Evolutionary conservation across 2,888 invertebrate species (phyloP), one percentile per base, ranked within the genome.

Genomic region (Rhimphoctona megacephalus): DNA sequence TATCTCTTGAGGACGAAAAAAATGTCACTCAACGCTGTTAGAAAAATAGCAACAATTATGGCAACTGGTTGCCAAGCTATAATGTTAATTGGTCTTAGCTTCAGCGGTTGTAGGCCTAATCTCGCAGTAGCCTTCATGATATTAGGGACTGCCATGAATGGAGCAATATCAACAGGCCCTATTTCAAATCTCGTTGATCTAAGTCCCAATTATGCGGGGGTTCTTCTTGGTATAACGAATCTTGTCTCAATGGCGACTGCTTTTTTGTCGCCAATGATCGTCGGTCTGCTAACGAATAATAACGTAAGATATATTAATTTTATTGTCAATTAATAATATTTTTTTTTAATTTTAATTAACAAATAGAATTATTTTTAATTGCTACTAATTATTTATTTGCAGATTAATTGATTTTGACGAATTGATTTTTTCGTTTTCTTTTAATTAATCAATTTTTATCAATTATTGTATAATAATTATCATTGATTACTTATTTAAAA

Each of bases 171-270:
- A 0, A 96, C 96, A 0, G 96, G 97, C 0, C 96, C 96, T 1
- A 93, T 97, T 43, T 96, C 97, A 4, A 96, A 95, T 83, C 95
- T 96, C 79, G 96, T 97, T 14, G 97, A 97, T 89, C 95, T 97
- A 66, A 96, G 96, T 85, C 96, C 96, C 0, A 96, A 96, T 92
- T 95, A 95, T 89, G 95, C 95, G 11, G 95, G 95, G 85, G 94
- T 97, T 54, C 94, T 96, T 4, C 94, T 96, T 69, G 96, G 96
- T 0, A 94, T 96, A n/a, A 95, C 95, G 69, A 96, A 96, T 69
- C 95, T 96, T 90, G 94, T 96, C 49, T 95, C 95, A 0, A 95
- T 95, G 46, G 92, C 95, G 52, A 95, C 96, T 0, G 96, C 96
- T 39, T 96, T 96, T 85, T 93, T 96, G 64, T 96, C 96, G 1